Percentiles rank a stretch among this genome's conserved stretches.
phyloP scores from a whole-genome alignment of 2,113 vertebrate species.

The Bos taurus region DNA sequence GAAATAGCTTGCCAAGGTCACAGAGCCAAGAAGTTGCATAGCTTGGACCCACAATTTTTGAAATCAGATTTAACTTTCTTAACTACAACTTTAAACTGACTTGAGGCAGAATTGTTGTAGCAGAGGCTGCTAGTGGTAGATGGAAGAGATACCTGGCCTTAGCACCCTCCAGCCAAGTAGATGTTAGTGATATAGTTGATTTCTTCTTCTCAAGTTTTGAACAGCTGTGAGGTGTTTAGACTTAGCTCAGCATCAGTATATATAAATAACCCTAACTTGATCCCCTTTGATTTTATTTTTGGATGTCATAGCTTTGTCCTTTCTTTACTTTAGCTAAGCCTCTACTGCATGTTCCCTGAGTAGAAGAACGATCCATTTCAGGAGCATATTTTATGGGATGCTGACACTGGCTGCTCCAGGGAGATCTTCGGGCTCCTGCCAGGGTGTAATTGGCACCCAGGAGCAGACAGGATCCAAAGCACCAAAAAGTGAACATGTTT shows the following conservation, averaged over 20 bases:
- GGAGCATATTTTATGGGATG: slow-evolving; percentile 54
- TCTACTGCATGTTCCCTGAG: slow-evolving; percentile 59
- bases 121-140: neutral
- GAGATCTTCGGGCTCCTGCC: slow-evolving; percentile 71
- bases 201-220: slow-evolving; percentile 62
- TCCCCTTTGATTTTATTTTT: slow-evolving; percentile 81
- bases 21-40: neutral
- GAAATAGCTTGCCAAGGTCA: neutral
- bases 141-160: neutral
- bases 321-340: slow-evolving; percentile 76
- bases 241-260: slow-evolving; percentile 50
- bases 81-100: neutral
- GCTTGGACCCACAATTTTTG: neutral
- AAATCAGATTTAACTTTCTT: neutral
- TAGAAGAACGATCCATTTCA: slow-evolving; percentile 67
- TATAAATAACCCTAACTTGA: slow-evolving; percentile 77
- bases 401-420: slow-evolving; percentile 73
- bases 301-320: slow-evolving; percentile 76
- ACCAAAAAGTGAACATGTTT: slow-evolving; percentile 44
- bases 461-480: slow-evolving; percentile 42
- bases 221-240: slow-evolving; percentile 58
- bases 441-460: slow-evolving; percentile 69
- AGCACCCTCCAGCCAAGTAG: neutral
- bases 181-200: slow-evolving; percentile 38
- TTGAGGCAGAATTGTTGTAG: neutral